These are phyloP conservation scores for Moxostoma hubbsi DNA, from an alignment of 2,797 vertebrate species.

Conservation along the genomic window DNA sequence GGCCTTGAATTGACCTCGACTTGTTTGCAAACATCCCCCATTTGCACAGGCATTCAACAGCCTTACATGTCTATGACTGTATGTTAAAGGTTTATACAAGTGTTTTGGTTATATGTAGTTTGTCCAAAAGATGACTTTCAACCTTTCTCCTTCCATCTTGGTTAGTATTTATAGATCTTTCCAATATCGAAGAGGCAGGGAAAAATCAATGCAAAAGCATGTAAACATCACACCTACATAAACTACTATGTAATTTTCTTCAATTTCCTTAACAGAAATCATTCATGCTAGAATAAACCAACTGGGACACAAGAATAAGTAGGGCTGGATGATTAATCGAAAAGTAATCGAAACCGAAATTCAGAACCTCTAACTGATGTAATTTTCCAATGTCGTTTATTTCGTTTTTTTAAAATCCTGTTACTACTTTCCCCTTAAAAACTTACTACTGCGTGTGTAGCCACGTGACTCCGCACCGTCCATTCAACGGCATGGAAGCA, in stretches of 20 bases:
- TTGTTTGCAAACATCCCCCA: not conserved
- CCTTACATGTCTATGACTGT: constrained; percentile 3
- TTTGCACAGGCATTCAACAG: not conserved
- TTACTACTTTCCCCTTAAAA: no score
- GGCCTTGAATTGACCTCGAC: constrained; percentile 5
- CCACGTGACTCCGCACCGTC: no score
- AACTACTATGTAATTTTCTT: not conserved
- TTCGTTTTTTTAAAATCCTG: no score
- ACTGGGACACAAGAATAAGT: constrained; percentile 7
- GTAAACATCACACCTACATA: constrained; percentile 4
- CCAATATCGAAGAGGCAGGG: not conserved
- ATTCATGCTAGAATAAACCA: constrained; percentile 15
- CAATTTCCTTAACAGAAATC: not conserved
- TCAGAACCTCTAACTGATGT: no score
- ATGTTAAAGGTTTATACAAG: not conserved
- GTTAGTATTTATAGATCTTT: not conserved
- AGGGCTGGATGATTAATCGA: no score
- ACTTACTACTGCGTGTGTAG: no score
- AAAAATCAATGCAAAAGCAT: constrained; percentile 9
- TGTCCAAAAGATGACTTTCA: constrained; percentile 11
- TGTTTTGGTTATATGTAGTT: constrained; percentile 8
- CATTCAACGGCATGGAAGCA: no score
- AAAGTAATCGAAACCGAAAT: no score
- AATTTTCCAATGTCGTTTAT: no score
- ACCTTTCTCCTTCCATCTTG: not conserved